phyloP scores from a whole-genome alignment of 2,888 invertebrate genomes.

The Calliscelio sp. region DNA sequence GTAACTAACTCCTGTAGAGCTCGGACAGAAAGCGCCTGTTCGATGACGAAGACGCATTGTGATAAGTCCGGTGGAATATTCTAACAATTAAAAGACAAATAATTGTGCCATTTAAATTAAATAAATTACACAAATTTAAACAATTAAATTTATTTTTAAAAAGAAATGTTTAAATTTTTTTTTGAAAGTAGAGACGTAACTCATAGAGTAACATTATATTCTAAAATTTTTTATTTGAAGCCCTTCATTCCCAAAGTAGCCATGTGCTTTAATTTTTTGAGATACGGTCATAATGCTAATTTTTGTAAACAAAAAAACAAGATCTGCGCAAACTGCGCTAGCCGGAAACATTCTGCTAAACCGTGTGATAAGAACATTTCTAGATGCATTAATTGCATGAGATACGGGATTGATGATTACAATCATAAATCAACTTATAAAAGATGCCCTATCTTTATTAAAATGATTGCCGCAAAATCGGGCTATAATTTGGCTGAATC shows the following conservation, averaged over 20 bases:
- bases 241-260: not conserved
- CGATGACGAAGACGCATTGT: constrained; percentile 99
- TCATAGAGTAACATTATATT: constrained; percentile 14
- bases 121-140: no score
- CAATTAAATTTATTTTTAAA: no score
- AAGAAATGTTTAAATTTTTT: constrained; percentile 15
- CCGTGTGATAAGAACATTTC: constrained; percentile 2
- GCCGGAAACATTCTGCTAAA: constrained; percentile 3
- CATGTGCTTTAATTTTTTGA: constrained; percentile 8
- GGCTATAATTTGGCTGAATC: not conserved
- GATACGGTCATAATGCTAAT: constrained; percentile 23
- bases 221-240: constrained; percentile 16
- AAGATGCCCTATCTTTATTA: constrained; percentile 16
- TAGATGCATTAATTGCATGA: constrained; percentile 26
- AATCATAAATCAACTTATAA: not conserved
- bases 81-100: no score
- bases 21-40: constrained; percentile 99
- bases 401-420: not conserved
- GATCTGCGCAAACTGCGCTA: not conserved
- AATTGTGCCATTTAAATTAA: no score
- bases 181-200: not conserved
- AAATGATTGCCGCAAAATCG: constrained; percentile 25
- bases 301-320: not conserved
- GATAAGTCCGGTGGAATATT: constrained; percentile 99
- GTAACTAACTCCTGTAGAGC: constrained; percentile 99